These are phyloP conservation scores for Triplophysa dalaica DNA, from an alignment of 2,113 vertebrate genomes.

Conservation along the genomic window DNA sequence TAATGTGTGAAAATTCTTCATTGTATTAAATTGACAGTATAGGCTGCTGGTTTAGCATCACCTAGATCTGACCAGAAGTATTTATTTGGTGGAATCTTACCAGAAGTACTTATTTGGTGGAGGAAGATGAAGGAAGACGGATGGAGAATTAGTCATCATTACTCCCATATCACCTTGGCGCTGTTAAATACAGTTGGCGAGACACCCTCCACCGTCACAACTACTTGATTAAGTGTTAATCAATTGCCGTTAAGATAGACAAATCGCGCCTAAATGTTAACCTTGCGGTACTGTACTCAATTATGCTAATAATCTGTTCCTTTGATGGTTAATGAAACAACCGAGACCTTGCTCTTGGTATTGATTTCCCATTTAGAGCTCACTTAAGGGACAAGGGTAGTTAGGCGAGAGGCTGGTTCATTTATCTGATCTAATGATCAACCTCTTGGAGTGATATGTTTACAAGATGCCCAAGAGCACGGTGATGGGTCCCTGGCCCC, in stretches of 20 bases:
- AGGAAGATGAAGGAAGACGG: neutral
- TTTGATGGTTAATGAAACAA: constrained; percentile 64
- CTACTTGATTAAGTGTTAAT: constrained; percentile 27
- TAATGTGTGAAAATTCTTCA: constrained; percentile 12
- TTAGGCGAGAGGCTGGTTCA: constrained; percentile 48
- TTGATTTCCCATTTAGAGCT: constrained; percentile 73
- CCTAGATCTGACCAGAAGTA: neutral
- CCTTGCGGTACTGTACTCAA: constrained; percentile 32
- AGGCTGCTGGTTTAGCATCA: neutral
- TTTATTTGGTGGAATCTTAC: neutral
- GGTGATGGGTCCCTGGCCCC: constrained; percentile 5
- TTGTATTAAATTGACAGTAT: neutral
- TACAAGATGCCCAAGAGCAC: neutral
- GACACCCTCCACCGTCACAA: constrained; percentile 1
- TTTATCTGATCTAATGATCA: constrained; percentile 40
- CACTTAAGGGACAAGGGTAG: constrained; percentile 65
- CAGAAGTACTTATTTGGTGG: neutral
- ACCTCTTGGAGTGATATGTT: constrained; percentile 2
- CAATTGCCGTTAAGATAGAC: constrained; percentile 26
- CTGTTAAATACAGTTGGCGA: constrained; percentile 26
- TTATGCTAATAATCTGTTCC: constrained; percentile 67
- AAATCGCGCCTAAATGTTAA: constrained; percentile 28
- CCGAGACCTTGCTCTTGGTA: constrained; percentile 60
- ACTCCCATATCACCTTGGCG: constrained; percentile 5
- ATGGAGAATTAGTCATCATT: constrained; percentile 29